Percentiles rank a stretch among this genome's conserved stretches.
Evolutionary conservation across 2,888 invertebrate genomes (phyloP).

Genomic region (Epirrhoe tristata): DNA sequence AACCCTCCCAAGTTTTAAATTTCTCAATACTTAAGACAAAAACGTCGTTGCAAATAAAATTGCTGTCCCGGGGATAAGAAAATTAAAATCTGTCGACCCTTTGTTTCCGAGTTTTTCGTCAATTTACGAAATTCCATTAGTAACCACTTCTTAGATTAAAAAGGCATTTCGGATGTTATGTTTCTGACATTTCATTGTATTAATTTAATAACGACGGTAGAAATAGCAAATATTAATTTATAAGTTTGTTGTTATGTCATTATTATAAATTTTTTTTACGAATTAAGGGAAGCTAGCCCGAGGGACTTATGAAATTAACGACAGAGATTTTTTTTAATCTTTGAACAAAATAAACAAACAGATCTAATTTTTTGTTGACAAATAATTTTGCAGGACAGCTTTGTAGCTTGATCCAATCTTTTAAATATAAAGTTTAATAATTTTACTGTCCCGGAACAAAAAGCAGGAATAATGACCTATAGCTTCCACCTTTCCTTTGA

Average conservation of each 20-base stretch:
- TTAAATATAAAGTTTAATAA: background rate
- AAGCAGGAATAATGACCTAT: background rate
- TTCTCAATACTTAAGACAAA: conserved; percentile 15
- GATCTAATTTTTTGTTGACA: conserved; percentile 35
- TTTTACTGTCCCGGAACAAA: background rate
- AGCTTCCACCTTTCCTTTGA: conserved; percentile 3
- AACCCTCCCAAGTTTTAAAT: background rate
- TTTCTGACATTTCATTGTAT: conserved; percentile 23
- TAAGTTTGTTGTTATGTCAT: conserved; percentile 62
- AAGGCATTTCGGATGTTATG: conserved; percentile 20
- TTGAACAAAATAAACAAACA: conserved; percentile 48
- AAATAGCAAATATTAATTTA: conserved; percentile 52
- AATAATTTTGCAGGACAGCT: conserved; percentile 27
- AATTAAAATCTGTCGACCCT: conserved; percentile 32
- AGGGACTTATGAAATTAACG: conserved; percentile 66
- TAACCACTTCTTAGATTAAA: conserved; percentile 30
- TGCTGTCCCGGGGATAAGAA: conserved; percentile 25
- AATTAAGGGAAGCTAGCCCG: conserved; percentile 63
- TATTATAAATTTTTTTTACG: conserved; percentile 64
- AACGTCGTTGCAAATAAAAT: conserved; percentile 16
- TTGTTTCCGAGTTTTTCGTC: conserved; percentile 26
- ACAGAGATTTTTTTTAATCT: conserved; percentile 56
- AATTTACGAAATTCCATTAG: conserved; percentile 31
- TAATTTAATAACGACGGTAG: conserved; percentile 27
- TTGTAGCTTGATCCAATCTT: background rate